phyloP scores from a whole-genome alignment of 2,888 invertebrate genomes.

The Entomobrya multifasciata region DNA sequence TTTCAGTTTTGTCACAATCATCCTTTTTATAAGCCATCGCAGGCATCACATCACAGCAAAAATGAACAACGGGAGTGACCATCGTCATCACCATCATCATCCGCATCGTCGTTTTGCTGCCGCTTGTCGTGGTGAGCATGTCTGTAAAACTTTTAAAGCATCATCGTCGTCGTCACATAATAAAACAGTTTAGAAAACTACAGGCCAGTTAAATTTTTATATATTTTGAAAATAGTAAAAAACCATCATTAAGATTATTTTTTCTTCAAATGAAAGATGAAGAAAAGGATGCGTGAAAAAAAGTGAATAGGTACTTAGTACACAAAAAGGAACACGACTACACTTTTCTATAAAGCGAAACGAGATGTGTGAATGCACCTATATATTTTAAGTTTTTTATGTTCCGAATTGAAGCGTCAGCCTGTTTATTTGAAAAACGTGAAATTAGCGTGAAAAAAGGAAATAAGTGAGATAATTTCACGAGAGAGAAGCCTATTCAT shows the following conservation, averaged over 20 bases:
- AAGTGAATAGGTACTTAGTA: constrained; percentile 11
- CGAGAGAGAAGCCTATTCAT: constrained; percentile 5
- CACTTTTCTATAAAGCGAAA: background rate
- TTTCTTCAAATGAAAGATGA: too few species aligned
- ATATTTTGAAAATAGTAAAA: too few species aligned
- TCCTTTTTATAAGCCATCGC: constrained; percentile 51
- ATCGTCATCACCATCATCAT: constrained; percentile 14
- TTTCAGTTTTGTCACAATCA: constrained; percentile 70
- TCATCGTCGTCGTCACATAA: background rate
- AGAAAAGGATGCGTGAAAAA: constrained; percentile 13
- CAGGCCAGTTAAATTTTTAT: too few species aligned
- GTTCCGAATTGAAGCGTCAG: constrained; percentile 38
- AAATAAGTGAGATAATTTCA: constrained; percentile 52
- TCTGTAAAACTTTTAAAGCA: constrained; percentile 29
- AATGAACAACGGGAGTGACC: constrained; percentile 60
- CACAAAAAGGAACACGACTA: constrained; percentile 8
- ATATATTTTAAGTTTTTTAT: background rate
- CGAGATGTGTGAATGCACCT: too few species aligned
- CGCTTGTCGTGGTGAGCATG: constrained; percentile 33
- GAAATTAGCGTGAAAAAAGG: constrained; percentile 62
- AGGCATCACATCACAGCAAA: constrained; percentile 26
- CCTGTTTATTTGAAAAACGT: constrained; percentile 46
- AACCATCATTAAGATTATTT: too few species aligned
- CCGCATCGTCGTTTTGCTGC: too few species aligned
- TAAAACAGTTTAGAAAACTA: constrained; percentile 59